phyloP scores from a whole-genome alignment of 2,797 vertebrate species.

The Enteromius paludinosus region DNA sequence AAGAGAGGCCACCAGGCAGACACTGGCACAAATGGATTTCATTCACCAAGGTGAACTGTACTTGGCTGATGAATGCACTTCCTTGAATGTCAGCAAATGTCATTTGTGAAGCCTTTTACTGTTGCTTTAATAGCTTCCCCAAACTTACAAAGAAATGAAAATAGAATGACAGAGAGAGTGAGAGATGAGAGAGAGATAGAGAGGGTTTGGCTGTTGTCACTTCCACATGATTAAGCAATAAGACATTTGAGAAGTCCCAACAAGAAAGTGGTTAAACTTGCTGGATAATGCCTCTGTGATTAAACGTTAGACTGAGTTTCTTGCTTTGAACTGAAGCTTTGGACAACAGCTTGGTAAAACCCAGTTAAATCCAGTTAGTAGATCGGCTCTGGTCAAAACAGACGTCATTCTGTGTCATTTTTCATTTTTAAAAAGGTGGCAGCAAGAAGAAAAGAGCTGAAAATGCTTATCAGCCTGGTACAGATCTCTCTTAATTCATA shows the following conservation, averaged over 20 bases:
- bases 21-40: slow-evolving; percentile 95
- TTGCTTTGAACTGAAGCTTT: slow-evolving; percentile 32
- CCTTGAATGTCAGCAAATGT: slow-evolving; percentile 99
- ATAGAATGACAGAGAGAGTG: slow-evolving; percentile 73
- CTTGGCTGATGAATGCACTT: slow-evolving; percentile 98
- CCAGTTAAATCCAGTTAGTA: not conserved
- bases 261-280: slow-evolving; percentile 89
- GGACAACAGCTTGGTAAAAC: slow-evolving; percentile 1
- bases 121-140: slow-evolving; percentile 90
- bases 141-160: slow-evolving; percentile 87
- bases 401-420: not conserved
- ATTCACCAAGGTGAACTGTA: slow-evolving; percentile 90
- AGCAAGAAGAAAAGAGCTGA: not conserved
- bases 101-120: slow-evolving; percentile 98
- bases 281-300: slow-evolving; percentile 78
- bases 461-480: not conserved
- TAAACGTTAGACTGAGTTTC: slow-evolving; percentile 65
- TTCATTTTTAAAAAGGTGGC: not conserved
- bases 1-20: slow-evolving; percentile 84
- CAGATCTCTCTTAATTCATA: not conserved
- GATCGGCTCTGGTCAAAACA: not conserved
- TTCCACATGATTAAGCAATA: slow-evolving; percentile 98
- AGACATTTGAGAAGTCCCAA: slow-evolving; percentile 87
- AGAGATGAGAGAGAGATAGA: slow-evolving; percentile 62
- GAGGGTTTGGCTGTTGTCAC: slow-evolving; percentile 85